These are phyloP conservation scores for Crotalus helleri DNA, from an alignment of 2,113 vertebrate species.

Conservation along the genomic window DNA sequence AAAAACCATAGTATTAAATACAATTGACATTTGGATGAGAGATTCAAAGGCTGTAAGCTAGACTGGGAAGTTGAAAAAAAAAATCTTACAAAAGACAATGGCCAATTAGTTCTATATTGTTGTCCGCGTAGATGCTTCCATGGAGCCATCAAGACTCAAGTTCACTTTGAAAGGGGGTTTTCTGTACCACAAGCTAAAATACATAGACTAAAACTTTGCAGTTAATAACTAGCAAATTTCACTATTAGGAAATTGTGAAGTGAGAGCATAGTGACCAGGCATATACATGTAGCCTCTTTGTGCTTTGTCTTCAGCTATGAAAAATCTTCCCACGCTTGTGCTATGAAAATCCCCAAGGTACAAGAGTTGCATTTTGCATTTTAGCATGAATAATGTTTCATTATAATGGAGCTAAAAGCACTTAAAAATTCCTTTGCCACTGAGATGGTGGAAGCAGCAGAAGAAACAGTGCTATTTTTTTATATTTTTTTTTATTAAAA, in stretches of 20 bases:
- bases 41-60: background rate
- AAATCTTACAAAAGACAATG: background rate
- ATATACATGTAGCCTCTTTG: background rate
- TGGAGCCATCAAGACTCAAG: background rate
- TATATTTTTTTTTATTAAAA: too few species aligned
- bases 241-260: background rate
- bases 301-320: background rate
- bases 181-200: background rate
- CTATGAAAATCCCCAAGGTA: background rate
- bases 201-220: background rate
- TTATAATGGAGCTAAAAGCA: background rate
- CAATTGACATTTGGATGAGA: background rate
- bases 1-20: background rate
- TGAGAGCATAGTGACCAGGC: background rate
- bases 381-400: background rate
- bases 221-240: background rate
- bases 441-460: background rate
- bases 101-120: background rate
- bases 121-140: background rate
- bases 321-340: background rate
- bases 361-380: background rate
- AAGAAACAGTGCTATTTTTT: background rate
- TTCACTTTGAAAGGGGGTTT: background rate
- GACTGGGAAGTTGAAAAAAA: background rate
- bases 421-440: background rate